phyloP scores from a whole-genome alignment of 2,113 vertebrate species.

The Oryzias woworae region DNA sequence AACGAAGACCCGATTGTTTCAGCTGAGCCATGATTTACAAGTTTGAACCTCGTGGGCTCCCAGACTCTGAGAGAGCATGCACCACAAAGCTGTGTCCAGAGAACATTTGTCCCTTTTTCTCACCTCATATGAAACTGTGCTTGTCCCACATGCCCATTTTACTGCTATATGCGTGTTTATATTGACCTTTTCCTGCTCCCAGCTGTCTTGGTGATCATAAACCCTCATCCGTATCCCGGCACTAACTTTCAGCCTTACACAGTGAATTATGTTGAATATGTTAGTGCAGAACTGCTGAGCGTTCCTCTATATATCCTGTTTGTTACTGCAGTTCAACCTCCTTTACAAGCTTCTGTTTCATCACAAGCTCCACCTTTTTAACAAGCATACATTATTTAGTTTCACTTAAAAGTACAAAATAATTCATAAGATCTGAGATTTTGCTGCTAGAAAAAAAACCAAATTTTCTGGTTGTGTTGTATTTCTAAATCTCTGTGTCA shows the following conservation, averaged over 20 bases:
- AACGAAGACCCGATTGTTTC: conserved; percentile 20
- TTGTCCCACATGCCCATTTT: conserved; percentile 2
- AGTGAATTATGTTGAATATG: conserved; percentile 16
- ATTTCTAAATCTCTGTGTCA: conserved; percentile 61
- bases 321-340: conserved; percentile 44
- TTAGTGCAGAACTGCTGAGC: conserved; percentile 23
- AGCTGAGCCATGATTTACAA: conserved; percentile 32
- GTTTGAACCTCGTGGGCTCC: conserved; percentile 13
- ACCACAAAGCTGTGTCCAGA: background rate
- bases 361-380: conserved; percentile 5
- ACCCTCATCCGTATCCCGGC: conserved; percentile 5
- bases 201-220: conserved; percentile 12
- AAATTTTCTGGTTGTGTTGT: conserved; percentile 45
- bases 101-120: background rate
- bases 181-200: background rate
- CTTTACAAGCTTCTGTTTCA: conserved; percentile 20
- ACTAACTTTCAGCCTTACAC: conserved; percentile 28
- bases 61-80: conserved; percentile 9
- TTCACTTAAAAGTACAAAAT: conserved; percentile 26
- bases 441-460: conserved; percentile 66
- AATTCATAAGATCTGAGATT: conserved; percentile 46
- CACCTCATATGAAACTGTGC: background rate
- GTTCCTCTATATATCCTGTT: conserved; percentile 22
- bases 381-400: conserved; percentile 10
- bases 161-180: background rate